A percentile compares a stretch with the other conserved stretches of the same genome.
Evolutionary conservation across 2,113 vertebrate species (phyloP).

Genomic region (Tichodroma muraria): DNA sequence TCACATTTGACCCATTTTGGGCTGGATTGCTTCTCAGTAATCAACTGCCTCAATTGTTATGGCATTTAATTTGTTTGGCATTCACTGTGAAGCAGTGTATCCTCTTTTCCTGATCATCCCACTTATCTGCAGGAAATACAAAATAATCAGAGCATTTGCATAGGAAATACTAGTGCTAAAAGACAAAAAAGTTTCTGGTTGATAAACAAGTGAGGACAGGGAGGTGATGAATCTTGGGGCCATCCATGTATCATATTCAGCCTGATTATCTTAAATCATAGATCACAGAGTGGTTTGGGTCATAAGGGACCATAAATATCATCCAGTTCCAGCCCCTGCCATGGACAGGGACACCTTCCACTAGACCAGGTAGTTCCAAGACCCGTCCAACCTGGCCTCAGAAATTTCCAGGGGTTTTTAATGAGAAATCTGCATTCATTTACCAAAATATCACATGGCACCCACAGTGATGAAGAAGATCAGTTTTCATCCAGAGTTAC

Average conservation of each 20-base stretch:
- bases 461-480: neutral
- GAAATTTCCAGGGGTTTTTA: neutral
- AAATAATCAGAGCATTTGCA: neutral
- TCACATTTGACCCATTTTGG: neutral
- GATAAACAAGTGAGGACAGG: neutral
- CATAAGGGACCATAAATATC: neutral
- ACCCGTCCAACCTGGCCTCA: fast-evolving
- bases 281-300: neutral
- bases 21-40: neutral
- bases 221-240: neutral
- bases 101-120: neutral
- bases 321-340: neutral
- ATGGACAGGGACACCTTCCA: neutral
- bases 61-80: neutral
- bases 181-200: neutral
- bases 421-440: neutral
- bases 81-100: neutral
- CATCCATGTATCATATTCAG: neutral
- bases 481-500: neutral
- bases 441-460: neutral
- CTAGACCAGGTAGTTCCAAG: neutral
- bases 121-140: neutral
- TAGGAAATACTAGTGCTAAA: neutral
- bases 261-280: neutral
- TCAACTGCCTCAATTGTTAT: neutral